Conservation (phyloP, 2,797 vertebrate species). For the Falco novaeseelandiae region DNA sequence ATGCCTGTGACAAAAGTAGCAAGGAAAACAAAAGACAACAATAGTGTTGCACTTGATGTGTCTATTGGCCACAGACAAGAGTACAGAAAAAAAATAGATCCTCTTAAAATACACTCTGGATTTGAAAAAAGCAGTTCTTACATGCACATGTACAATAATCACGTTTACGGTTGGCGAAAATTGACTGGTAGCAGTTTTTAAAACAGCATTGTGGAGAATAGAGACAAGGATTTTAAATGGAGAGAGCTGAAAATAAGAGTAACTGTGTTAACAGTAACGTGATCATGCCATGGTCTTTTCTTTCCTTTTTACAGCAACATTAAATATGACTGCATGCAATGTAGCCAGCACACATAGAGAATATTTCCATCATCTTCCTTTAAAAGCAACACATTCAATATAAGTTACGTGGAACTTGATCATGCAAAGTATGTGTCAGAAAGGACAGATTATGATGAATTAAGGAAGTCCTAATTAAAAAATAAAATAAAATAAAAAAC, state of each 20-base stretch:
- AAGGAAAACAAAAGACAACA: not conserved
- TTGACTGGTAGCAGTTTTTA: not conserved
- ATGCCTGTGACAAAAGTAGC: not conserved
- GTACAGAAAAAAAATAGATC: not conserved
- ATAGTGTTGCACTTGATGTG: not conserved
- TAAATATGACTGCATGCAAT: not conserved
- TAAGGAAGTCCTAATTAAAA: not conserved
- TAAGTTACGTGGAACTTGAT: not conserved
- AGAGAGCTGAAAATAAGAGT: not conserved
- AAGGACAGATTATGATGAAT: not conserved
- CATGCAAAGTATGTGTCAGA: not conserved
- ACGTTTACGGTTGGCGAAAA: not conserved
- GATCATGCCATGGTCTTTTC: not conserved
- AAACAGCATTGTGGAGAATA: not conserved
- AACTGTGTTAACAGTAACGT: not conserved
- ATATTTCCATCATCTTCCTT: not conserved
- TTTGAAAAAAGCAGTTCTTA: not conserved
- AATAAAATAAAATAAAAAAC: not conserved
- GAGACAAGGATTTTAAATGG: not conserved
- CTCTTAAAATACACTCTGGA: not conserved
- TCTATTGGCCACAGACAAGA: not conserved
- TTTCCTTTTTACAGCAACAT: not conserved
- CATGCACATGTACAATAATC: accelerated
- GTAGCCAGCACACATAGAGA: not conserved
- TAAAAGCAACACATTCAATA: not conserved